Conservation (phyloP, 2,797 vertebrate genomes). For the Pelochelys cantorii region DNA sequence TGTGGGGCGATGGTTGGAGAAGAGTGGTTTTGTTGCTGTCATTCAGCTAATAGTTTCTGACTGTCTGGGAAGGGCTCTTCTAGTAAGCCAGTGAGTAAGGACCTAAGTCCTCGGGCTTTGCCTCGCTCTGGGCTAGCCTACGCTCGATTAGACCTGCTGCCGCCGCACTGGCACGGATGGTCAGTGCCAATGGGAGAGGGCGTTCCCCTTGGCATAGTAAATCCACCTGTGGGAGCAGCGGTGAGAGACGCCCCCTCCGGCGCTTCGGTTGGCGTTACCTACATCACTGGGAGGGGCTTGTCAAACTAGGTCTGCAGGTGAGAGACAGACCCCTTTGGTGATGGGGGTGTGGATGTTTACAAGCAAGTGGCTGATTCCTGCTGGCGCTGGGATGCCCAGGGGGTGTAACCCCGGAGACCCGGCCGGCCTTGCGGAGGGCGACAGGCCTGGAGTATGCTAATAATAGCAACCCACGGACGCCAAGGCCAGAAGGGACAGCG, state of each 20-base stretch:
- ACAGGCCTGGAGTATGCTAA: too few relatives aligned
- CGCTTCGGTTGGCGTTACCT: not conserved
- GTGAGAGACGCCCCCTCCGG: accelerated
- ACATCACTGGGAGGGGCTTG: not conserved
- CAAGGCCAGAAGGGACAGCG: too few relatives aligned
- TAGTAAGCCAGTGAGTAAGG: not conserved
- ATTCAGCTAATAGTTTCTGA: not conserved
- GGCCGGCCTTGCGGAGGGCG: too few relatives aligned
- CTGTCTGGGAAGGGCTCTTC: not conserved
- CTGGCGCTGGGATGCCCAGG: too few relatives aligned
- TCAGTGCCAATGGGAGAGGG: not conserved
- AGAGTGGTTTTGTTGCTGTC: not conserved
- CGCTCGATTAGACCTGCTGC: too few relatives aligned
- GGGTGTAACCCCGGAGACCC: too few relatives aligned
- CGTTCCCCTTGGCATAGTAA: not conserved
- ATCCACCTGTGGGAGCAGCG: not conserved
- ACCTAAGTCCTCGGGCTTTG: not conserved
- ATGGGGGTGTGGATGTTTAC: too few relatives aligned
- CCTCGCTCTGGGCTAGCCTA: not conserved
- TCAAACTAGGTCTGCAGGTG: too few relatives aligned
- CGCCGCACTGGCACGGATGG: too few relatives aligned
- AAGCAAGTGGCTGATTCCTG: too few relatives aligned
- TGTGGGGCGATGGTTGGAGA: not conserved
- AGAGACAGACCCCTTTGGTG: too few relatives aligned
- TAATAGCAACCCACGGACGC: too few relatives aligned